Percentiles rank a stretch among this genome's conserved stretches.
These are phyloP conservation scores for Heterodera carotae DNA, from an alignment of 1,140 invertebrate genomes.

Conservation along the genomic window DNA sequence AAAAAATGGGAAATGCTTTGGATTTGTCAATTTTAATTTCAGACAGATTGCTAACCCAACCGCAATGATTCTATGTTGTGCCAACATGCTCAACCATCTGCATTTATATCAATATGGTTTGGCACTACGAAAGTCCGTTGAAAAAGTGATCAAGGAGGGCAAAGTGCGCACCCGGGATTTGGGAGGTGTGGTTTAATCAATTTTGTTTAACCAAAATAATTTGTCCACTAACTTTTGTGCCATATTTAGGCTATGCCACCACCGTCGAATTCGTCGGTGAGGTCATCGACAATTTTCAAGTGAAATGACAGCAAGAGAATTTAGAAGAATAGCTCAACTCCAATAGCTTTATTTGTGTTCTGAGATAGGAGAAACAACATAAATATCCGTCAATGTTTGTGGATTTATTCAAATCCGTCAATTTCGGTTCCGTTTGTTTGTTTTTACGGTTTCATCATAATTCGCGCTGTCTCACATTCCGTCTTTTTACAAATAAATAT, in stretches of 20 bases:
- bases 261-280: conserved; percentile 90
- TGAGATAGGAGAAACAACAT: no score
- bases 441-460: no score
- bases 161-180: conserved; percentile 73
- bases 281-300: conserved; percentile 74
- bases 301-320: neutral
- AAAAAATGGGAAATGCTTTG: no score
- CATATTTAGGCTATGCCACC: conserved; percentile 51
- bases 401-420: no score
- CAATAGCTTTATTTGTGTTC: no score
- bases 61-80: conserved; percentile 88
- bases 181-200: conserved; percentile 28
- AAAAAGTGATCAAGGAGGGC: conserved; percentile 84
- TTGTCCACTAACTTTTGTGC: neutral
- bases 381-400: no score
- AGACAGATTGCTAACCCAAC: conserved; percentile 98
- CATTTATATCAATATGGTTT: conserved; percentile 85
- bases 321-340: neutral
- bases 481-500: no score
- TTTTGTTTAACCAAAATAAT: neutral
- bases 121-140: conserved; percentile 82
- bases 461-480: no score
- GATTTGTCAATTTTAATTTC: neutral
- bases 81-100: conserved; percentile 89
- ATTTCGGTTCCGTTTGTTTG: no score